Evolutionary conservation across 2,888 invertebrate species (phyloP), one percentile per base, ranked within the genome.

Genomic region (Linnaemya vulpina): DNA sequence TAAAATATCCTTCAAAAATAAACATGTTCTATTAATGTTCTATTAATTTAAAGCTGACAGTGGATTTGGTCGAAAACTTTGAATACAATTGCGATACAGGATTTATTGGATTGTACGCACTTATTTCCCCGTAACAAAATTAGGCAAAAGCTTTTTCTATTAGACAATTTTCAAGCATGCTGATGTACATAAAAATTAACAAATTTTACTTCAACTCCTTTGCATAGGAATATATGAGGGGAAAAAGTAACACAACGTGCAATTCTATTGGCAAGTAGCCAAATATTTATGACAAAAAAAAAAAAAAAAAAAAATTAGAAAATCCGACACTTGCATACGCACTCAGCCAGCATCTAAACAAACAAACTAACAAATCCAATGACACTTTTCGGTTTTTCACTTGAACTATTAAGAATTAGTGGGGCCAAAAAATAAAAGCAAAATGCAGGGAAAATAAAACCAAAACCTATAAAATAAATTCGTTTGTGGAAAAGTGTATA

Each of bases 401-500:
- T 71, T 71, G 63, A 82, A 71, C 76, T 58, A 22, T 49, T 53
- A 38, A 65, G 65, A 58, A 65, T 35, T 51, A 22, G 55, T 65
- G 58, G 65, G 71, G 76, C 76, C 63, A 76, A 76, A 68, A n/a
- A 70, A 75, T 17, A 55, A 55, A 68, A 25, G 62, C 55, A 68
- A 63, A 25, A 3, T 7, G 7, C 11, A 58, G 25, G 11, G 15
- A 43, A 58, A 35, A 80, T 30, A 74, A 46, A 68, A 20, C 25
- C 30, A 35, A 75, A 40, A 62, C 7, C 35, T 40, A 55, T 63
- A 38, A 55, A 70, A 70, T 53, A 53, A 55, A 55, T 76, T 46
- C 15, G 63, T 55, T 55, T 55, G 65, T 71, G 65, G 46, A 65
- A 76, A 82, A 82, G 70, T 82, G 75, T 68, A 75, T 75, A 75